Percentiles rank a stretch among this genome's conserved stretches.
These are phyloP conservation scores for Myotis myotis DNA, from an alignment of 2,797 vertebrate genomes.

Conservation along the genomic window DNA sequence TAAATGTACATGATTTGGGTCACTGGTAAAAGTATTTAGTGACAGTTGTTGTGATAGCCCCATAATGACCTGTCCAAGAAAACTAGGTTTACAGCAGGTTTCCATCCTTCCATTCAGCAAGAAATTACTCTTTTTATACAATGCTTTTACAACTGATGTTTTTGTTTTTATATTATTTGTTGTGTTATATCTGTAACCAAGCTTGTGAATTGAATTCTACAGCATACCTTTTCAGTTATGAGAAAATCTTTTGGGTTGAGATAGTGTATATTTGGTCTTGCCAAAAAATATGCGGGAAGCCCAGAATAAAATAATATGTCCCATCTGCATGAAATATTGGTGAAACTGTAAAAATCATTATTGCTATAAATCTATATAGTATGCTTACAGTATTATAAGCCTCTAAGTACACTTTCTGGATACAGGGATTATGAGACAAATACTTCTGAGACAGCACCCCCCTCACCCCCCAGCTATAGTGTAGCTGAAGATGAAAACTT, in stretches of 20 bases:
- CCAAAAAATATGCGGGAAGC: background rate
- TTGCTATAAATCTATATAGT: slow-evolving; percentile 44
- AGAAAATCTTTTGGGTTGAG: slow-evolving; percentile 53
- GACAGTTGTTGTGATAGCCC: background rate
- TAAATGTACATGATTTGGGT: slow-evolving; percentile 27
- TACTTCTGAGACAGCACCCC: background rate
- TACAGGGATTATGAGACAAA: background rate
- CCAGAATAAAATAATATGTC: slow-evolving; percentile 47
- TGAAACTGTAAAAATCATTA: slow-evolving; percentile 56
- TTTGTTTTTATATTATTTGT: slow-evolving; percentile 56
- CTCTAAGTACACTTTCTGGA: background rate
- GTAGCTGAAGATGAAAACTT: background rate
- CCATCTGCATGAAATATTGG: slow-evolving; percentile 59
- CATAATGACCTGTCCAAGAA: slow-evolving; percentile 11
- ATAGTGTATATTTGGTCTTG: slow-evolving; percentile 30
- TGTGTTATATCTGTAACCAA: slow-evolving; percentile 50
- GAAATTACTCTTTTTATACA: slow-evolving; percentile 71
- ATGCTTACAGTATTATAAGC: slow-evolving; percentile 14
- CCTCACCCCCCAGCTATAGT: background rate
- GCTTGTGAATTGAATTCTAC: slow-evolving; percentile 65
- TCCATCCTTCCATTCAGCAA: slow-evolving; percentile 43
- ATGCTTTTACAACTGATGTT: slow-evolving; percentile 52
- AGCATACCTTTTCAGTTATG: slow-evolving; percentile 35
- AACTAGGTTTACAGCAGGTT: slow-evolving; percentile 30
- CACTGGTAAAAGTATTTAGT: slow-evolving; percentile 58